Base-by-base conservation (phyloP, 2,797 vertebrate species). In the Nothura maculosa region DNA sequence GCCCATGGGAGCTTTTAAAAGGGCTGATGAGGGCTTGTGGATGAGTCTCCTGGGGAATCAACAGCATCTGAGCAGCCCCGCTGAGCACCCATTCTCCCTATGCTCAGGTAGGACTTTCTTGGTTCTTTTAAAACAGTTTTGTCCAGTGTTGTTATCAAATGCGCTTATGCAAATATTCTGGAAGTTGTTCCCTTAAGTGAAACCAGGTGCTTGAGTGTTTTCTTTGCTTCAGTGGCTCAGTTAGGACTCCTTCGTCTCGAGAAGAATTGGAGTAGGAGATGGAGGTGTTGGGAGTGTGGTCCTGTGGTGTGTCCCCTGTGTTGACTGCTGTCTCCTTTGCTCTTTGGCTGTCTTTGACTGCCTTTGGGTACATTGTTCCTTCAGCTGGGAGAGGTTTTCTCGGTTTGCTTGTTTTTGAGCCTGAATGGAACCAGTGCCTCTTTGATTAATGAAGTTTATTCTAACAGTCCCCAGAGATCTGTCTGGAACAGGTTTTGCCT, bases 61-160 rank as follows among this genome's bases (percentile, higher is more conserved):
- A 8, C 8, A 18, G 52, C 52, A 30, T 12, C 32, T 16, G 18
- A 8, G 5, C 0, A 0, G 1, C 19, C 8, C 3, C 0, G 4
- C 0, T 0, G 9, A 15, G 10, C 42, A 10, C 32, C 48, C 1
- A 0, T n/a, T 25, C 36, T 47, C 2, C 3, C 43, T n/a, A 8
- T 5, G 2, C 20, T 1, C 40, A 81, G 22, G 38, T 55, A 64
- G 34, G 66, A 1, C 1, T 0, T 36, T 20, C 10, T 58, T 50
- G 20, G 27, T 45, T 16, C 10, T 85, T 34, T 21, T 17, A 12
- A 12, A 3, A 4, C 3, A 2, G 1, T 75, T 89, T 68, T 28
- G 30, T 24, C 3, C 25, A 11, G 10, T n/a, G 3, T 25, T 47
- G 1, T 25, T 22, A 17, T 24, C 14, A 43, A 68, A 36, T 3